Base-by-base conservation (phyloP, 2,113 vertebrate genomes). In the Aptenodytes patagonicus region DNA sequence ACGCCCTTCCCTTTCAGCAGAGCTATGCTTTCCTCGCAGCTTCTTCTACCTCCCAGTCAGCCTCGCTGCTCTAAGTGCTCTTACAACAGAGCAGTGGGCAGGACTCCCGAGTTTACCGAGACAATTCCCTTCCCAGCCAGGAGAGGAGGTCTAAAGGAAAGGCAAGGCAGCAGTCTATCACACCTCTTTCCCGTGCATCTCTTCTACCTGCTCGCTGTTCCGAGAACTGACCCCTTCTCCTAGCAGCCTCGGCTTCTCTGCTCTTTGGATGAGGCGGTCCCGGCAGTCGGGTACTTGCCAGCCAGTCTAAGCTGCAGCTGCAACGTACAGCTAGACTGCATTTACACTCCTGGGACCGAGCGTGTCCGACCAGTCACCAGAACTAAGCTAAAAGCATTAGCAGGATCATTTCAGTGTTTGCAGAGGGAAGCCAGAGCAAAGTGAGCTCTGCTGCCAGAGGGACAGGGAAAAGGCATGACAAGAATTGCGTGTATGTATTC, bases 241-340 rank as follows among this genome's bases (percentile, higher is more conserved):
- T 76, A 96, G 93, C 17, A 97, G 95, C 90, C 77, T 97, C 66
- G 55, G 95, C 69, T 95, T 97, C 60, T 42, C 26, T 64, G 61
- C 38, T 64, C 17, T 64, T 64, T 40, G 26, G 36, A 40, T 28
- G 36, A 62, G 36, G 36, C 13, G 26, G 36, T 64, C 95, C 73
- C 79, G 93, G 91, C 51, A 64, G 90, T 54, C 26, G 17, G 95
- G 95, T 93, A 90, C 89, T 87, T 89, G 93, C 83, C 49, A 79
- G 94, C 91, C 83, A 62, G 95, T 70, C 92, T 95, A 95, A 97
- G 95, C 95, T 91, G 91, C 26, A 78, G 86, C 94, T 96, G 92
- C 91, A 95, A 93, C 15, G 47, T 42, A 94, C 42, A 92, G 96
- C 96, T 96, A 83, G 38, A 66, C 55, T 94, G 83, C 81, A 85